Conservation (phyloP, 1,140 invertebrate genomes). For the Lysiphlebus fabarum region DNA sequence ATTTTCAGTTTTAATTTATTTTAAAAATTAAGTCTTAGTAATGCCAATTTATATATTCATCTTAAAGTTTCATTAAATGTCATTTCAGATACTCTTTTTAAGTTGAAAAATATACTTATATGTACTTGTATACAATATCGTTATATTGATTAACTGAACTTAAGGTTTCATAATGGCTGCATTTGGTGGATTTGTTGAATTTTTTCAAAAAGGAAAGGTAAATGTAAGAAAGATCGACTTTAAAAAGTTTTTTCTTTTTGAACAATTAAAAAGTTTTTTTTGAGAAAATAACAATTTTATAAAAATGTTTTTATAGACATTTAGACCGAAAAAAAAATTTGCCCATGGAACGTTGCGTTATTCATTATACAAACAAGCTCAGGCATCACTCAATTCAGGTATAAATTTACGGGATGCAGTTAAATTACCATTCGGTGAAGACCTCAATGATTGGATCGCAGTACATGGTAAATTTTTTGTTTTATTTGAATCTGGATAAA, state of each 20-base stretch:
- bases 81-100: too few species aligned
- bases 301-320: slow-evolving; percentile 64
- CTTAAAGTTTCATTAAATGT: too few species aligned
- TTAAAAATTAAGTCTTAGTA: too few species aligned
- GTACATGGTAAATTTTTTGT: slow-evolving; percentile 73
- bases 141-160: too few species aligned
- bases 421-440: slow-evolving; percentile 80
- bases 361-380: slow-evolving; percentile 89
- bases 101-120: too few species aligned
- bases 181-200: slow-evolving; percentile 71
- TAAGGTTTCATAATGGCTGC: slow-evolving; percentile 50
- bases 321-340: slow-evolving; percentile 87
- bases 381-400: slow-evolving; percentile 90
- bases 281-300: slow-evolving; percentile 18
- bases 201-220: slow-evolving; percentile 81
- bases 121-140: too few species aligned
- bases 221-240: slow-evolving; percentile 24
- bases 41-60: too few species aligned
- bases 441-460: slow-evolving; percentile 91
- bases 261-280: neutral
- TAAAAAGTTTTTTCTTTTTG: neutral
- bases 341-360: slow-evolving; percentile 87
- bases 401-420: slow-evolving; percentile 86
- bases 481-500: neutral
- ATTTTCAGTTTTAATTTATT: too few species aligned